Evolutionary conservation across 2,888 invertebrate species (phyloP), one percentile per base, ranked within the genome.

Genomic region (Drosophila nigritarsus): DNA sequence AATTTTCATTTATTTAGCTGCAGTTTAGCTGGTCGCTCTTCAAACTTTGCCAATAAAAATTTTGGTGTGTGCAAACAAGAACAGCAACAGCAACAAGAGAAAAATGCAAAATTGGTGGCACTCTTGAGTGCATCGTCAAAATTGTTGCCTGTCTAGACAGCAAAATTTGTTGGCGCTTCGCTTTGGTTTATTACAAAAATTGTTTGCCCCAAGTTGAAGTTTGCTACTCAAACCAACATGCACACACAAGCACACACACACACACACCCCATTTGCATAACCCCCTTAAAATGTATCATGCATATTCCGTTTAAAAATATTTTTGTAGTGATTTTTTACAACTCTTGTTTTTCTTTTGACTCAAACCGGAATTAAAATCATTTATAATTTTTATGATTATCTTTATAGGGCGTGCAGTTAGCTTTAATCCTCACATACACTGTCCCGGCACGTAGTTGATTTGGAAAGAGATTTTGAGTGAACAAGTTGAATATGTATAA

Each of bases 91-190:
- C 9, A 40, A 24, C 20, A 50, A 45, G 11, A 3, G 20, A 20
- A 32, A 53, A 45, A 38, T 38, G 38, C 49, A 60, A 70, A 64
- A 66, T 56, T 62, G 55, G 67, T 59, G 63, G 30, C 64, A 59
- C 62, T 66, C 64, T 80, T 48, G 51, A 75, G 66, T 69, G 76
- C 73, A 81, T 81, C 75, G 67, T 69, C 70, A 82, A 82, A 79
- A 81, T 77, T 70, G 72, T 80, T 82, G 75, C 36, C 80, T 73
- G 77, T 78, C 83, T 82, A 77, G 83, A 82, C 80, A 63, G 56
- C 54, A 65, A 75, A 80, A 74, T 66, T 82, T 79, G 70, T 69
- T 78, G 67, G 56, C 45, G 55, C 55, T 64, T 24, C 30, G 51
- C 61, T 66, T 65, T 74, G 82, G 73, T 76, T 81, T 81, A 81